Base-by-base conservation (phyloP, 2,797 vertebrate genomes). In the Meda fulgida region DNA sequence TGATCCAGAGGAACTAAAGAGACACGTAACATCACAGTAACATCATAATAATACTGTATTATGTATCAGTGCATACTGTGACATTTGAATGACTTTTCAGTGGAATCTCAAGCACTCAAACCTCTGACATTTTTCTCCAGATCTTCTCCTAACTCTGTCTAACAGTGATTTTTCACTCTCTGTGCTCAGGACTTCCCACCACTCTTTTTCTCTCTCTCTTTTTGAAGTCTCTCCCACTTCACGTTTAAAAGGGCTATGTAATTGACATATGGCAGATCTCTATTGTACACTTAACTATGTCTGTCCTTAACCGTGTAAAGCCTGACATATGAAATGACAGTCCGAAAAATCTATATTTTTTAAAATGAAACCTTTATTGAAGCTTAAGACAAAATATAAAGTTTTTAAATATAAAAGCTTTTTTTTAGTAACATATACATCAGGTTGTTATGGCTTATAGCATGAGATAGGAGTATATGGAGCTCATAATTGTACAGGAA, bases 71-170 rank as follows among this genome's bases (percentile, higher is more conserved):
- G 11, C 79, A 55, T 38, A 80, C 65, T 69, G 46, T 84, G 73
- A 43, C 82, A 77, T 84, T 77, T 84, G 18, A 69, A 40, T 77
- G 46, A 77, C 72, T 84, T 84, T 77, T 77, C 73, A 31, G 19
- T 67, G 5, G 73, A n/a, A 69, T 58, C 31, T 58, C 40, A 65
- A 36, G 60, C 73, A 77, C 81, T 51, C 71, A 65, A 65, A 69
- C 63, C 72, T 55, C 40, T 75, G 71, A 66, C 71, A 23, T 83
- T 76, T 26, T 29, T 58, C 19, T 40, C 29, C 36, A 70, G 40
- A 21, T 80, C 55, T 78, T 26, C 34, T 26, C 51, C 19, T 16
- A 48, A 38, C 48, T 77, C 14, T 67, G 1, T 48, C 40, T 76
- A 46, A 46, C 43, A 67, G 63, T 55, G n/a, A 55, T 78, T 71